Conservation (phyloP, 2,888 invertebrate genomes). For the Monochamus alternatus region DNA sequence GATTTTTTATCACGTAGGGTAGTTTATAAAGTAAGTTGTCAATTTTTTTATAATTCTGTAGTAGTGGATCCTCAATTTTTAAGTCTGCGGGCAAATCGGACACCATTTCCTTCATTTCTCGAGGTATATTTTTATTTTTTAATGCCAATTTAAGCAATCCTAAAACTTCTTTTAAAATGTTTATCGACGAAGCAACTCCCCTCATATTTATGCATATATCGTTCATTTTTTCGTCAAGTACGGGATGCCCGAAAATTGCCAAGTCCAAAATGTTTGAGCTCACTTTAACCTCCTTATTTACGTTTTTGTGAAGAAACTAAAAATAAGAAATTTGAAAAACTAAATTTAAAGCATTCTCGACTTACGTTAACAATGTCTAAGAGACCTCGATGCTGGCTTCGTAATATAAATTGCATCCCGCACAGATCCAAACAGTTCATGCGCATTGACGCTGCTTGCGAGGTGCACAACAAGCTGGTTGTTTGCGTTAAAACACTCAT, state of each 20-base stretch:
- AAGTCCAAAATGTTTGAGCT: conserved; percentile 74
- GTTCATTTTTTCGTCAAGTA: conserved; percentile 74
- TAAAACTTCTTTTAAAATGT: conserved; percentile 52
- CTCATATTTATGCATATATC: conserved; percentile 71
- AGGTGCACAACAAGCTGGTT: conserved; percentile 28
- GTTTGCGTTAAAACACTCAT: conserved; percentile 66
- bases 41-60: conserved; percentile 68
- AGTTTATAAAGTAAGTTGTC: conserved; percentile 57
- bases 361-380: conserved; percentile 62
- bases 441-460: conserved; percentile 50
- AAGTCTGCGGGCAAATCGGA: conserved; percentile 66
- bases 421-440: conserved; percentile 48
- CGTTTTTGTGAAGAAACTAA: conserved; percentile 71
- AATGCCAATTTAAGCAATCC: conserved; percentile 59
- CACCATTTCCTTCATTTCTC: conserved; percentile 31
- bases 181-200: conserved; percentile 61
- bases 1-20: conserved; percentile 65
- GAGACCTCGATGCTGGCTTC: conserved; percentile 66
- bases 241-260: conserved; percentile 77
- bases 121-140: conserved; percentile 34
- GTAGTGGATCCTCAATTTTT: conserved; percentile 57
- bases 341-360: conserved; percentile 21
- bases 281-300: conserved; percentile 70
- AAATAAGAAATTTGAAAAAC: conserved; percentile 49
- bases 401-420: conserved; percentile 47